Base-by-base conservation (phyloP, 1,140 invertebrate genomes). In the Zaprionus gabonicus region DNA sequence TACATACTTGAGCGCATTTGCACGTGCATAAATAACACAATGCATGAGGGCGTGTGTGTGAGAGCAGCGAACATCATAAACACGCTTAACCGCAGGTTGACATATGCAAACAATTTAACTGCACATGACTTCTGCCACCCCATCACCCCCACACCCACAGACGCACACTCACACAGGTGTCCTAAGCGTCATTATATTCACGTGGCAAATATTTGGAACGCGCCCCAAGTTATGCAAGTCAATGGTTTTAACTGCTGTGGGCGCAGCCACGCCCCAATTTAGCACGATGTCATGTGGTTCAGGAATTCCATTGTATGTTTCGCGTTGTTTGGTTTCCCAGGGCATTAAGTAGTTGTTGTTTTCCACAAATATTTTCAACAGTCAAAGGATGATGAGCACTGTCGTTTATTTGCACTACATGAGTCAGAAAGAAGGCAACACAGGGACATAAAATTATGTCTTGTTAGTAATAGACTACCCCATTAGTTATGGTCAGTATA, bases 21-120 rank as follows among this genome's bases (percentile, higher is more conserved):
- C 20, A 25, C 20, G 20, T 13, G 46, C 20, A 25, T 51, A 51
- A 51, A 51, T 51, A 25, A 51, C 46, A 13, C 20, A 13, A 25
- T 25, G 46, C 12, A 13, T 10, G 20, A 23, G 46, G 2, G 46
- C 4, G 20, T 25, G 9, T 51, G 46, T 51, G 46, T 23, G 46
- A 4, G 46, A 25, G 31, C 41, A 56, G 28, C 41, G 41, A 34
- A 28, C 69, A 79, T 88, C 78, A 76, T 62, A 80, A 80, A 75
- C 75, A 87, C 69, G 56, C 68, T 76, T 60, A 81, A 84, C 85
- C 81, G 70, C 85, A 81, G 56, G 64, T 65, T 85, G 81, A 90
- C 81, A 80, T 72, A 65, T 74, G 78, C 80, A 78, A 78, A 59
- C 64, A 68, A 46, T 70, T 69, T 51, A 60, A 70, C 63, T 68